Evolutionary conservation across 64 coral and sea anemone species (phyloP).

Genomic region (Actinia equina): DNA sequence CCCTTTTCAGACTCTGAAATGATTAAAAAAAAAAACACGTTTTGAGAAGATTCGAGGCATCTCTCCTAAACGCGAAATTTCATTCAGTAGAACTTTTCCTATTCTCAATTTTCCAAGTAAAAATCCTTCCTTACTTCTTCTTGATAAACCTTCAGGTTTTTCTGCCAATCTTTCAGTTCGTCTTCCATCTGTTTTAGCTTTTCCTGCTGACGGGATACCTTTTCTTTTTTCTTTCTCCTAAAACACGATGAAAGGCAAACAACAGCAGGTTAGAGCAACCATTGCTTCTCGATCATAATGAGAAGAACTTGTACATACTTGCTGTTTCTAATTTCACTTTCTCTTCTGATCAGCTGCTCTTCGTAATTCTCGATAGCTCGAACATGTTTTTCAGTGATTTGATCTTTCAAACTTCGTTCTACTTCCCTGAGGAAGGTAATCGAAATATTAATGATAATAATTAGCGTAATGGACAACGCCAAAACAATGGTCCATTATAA

Average conservation of each 20-base stretch:
- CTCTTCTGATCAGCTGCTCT: slow-evolving; percentile 37
- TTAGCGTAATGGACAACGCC: neutral
- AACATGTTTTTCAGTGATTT: slow-evolving; percentile 49
- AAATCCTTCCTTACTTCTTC: slow-evolving; percentile 26
- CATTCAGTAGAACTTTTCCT: too few species aligned
- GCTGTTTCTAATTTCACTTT: slow-evolving; percentile 41
- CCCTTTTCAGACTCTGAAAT: slow-evolving; percentile 36
- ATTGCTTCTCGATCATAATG: neutral
- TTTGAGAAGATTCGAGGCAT: too few species aligned
- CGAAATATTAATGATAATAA: neutral
- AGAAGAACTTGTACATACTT: slow-evolving; percentile 28
- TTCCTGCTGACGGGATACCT: slow-evolving; percentile 38
- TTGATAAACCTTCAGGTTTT: slow-evolving; percentile 31
- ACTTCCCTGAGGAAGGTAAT: slow-evolving; percentile 23
- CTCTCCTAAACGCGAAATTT: too few species aligned
- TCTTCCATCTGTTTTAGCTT: slow-evolving; percentile 15
- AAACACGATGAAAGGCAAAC: neutral
- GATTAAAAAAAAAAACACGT: neutral
- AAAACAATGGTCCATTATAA: too few species aligned
- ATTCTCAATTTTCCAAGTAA: too few species aligned
- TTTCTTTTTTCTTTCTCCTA: slow-evolving; percentile 37
- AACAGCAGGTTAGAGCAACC: neutral
- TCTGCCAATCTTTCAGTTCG: slow-evolving; percentile 49
- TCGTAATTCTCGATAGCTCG: slow-evolving; percentile 53
- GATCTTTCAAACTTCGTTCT: slow-evolving; percentile 28